phyloP scores from a whole-genome alignment of 2,888 invertebrate genomes.

The Dicyrtomina minuta region DNA sequence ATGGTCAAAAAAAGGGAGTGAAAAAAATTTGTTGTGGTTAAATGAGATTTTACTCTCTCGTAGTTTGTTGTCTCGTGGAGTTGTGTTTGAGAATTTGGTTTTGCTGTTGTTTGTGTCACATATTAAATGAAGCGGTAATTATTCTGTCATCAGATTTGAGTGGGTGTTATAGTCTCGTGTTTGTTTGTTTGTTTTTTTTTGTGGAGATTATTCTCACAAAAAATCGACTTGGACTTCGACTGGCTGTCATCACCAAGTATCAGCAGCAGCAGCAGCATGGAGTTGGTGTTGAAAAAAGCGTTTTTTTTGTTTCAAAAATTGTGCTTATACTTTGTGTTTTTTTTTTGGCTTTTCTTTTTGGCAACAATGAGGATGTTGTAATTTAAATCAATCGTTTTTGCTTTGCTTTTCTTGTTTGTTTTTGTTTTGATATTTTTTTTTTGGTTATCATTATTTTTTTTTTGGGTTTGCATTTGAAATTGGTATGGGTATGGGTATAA shows the following conservation, averaged over 20 bases:
- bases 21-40: constrained; percentile 3
- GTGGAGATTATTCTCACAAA: neutral
- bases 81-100: neutral
- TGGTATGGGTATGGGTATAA: constrained; percentile 2
- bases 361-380: neutral
- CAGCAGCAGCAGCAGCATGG: constrained; percentile 31
- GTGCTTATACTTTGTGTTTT: too few relatives aligned
- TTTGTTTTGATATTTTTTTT: constrained; percentile 13
- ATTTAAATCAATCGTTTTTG: neutral
- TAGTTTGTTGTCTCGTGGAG: neutral
- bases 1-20: neutral
- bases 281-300: constrained; percentile 26
- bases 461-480: constrained; percentile 1
- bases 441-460: constrained; percentile 21
- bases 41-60: neutral
- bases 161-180: neutral
- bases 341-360: constrained; percentile 8
- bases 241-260: constrained; percentile 18
- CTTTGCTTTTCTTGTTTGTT: constrained; percentile 1
- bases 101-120: constrained; percentile 1
- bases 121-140: too few relatives aligned
- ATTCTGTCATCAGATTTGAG: neutral
- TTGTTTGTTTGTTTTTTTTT: constrained; percentile 4
- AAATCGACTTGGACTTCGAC: constrained; percentile 31
- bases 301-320: constrained; percentile 5